phyloP scores from a whole-genome alignment of 2,113 vertebrate species.

The Melospiza melodia region DNA sequence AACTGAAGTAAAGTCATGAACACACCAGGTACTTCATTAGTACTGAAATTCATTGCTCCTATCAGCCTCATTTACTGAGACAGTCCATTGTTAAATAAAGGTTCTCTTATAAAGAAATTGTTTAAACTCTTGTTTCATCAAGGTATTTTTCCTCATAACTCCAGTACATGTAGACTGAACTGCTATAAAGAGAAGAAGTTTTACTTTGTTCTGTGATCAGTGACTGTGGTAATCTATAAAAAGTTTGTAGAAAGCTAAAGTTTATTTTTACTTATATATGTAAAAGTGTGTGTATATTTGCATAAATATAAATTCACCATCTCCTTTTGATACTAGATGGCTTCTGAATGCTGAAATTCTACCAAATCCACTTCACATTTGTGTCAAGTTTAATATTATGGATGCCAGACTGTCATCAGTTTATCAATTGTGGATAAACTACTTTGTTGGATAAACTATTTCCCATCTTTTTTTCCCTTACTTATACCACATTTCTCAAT shows the following conservation, averaged over 20 bases:
- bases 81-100: slow-evolving; percentile 33
- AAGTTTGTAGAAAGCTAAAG: neutral
- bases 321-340: neutral
- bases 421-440: neutral
- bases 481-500: neutral
- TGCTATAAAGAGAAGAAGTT: neutral
- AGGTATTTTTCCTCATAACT: neutral
- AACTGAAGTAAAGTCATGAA: slow-evolving; percentile 51
- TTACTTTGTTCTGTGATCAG: neutral
- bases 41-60: neutral
- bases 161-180: neutral
- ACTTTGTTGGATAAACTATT: neutral
- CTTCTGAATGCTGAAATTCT: neutral
- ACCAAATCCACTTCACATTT: neutral
- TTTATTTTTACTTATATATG: neutral
- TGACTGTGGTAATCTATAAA: neutral
- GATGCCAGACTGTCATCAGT: neutral
- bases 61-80: neutral
- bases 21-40: neutral
- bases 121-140: neutral
- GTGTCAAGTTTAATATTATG: neutral
- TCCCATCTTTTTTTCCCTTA: neutral
- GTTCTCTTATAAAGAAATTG: neutral
- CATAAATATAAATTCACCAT: neutral
- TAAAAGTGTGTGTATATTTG: neutral